Evolutionary conservation across 2,113 vertebrate genomes (phyloP), one percentile per base, ranked within the genome.

Genomic region (Tragelaphus imberbis): DNA sequence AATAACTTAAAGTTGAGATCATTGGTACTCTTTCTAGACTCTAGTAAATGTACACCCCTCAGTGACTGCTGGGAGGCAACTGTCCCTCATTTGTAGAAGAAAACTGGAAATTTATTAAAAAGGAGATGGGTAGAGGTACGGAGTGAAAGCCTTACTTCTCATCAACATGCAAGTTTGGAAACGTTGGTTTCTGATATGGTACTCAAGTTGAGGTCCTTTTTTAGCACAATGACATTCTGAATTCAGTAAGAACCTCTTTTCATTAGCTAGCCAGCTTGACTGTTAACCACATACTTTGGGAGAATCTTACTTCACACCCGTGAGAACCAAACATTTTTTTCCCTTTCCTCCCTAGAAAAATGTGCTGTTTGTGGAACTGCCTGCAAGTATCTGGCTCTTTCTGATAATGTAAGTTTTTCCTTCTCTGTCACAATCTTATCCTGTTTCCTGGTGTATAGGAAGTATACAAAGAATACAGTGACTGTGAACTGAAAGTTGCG

Each of bases 381-480:
- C 97, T 99, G 99, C 98, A 99, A 98, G 93, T 99, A 99, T 95
- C 98, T 99, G 94, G 97, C 98, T 92, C 99, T 99, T 98, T 99
- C 99, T 95, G 99, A 99, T 92, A 98, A 99, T 98, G 99, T 99
- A 95, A 97, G 99, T 98, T 71, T 94, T 77, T 90, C 51, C 84
- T 33, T 21, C 44, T 47, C 44, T 81, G 19, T 23, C 16, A 47
- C 33, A 13, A 58, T 87, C 84, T 93, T 82, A 53, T 84, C 47
- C n/a, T 63, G 77, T 92, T 95, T 95, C 23, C 91, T 96, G 68
- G 25, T 55, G 25, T 91, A 14, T 96, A 84, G 59, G 19, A 97
- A 95, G n/a, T 84, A 58, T 40, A 53, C 7, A 49, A 30, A 86
- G 61, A 87, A 17, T 94, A 58, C 13, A 87, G 47, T 63, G 63